A percentile compares a stretch with the other conserved stretches of the same genome.
Conservation (phyloP, 53 echinoderm and acorn worm species). For the Actinopyga echinites region DNA sequence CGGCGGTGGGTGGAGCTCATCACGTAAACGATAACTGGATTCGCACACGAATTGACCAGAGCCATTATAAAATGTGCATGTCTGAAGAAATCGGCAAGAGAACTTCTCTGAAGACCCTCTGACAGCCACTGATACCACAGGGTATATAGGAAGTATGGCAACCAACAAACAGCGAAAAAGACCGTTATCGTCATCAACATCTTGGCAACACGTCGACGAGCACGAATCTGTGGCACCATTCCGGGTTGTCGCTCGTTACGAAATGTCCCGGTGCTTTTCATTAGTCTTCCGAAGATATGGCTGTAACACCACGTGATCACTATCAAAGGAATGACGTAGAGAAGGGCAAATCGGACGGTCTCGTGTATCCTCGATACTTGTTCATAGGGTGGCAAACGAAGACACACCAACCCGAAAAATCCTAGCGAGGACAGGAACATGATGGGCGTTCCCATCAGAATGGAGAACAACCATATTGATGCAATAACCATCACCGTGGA, state of each 20-base stretch:
- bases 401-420: neutral
- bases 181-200: slow-evolving; percentile 63
- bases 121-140: slow-evolving; percentile 58
- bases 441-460: slow-evolving; percentile 66
- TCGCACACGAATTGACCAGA: slow-evolving; percentile 76
- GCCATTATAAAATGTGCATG: slow-evolving; percentile 65
- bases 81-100: slow-evolving; percentile 38
- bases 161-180: slow-evolving; percentile 65
- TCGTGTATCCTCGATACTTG: slow-evolving; percentile 45
- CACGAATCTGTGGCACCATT: slow-evolving; percentile 62
- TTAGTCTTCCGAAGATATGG: slow-evolving; percentile 53
- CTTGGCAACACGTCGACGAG: slow-evolving; percentile 61
- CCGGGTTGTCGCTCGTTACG: slow-evolving; percentile 66
- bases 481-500: slow-evolving; percentile 55
- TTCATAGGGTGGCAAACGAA: slow-evolving; percentile 29
- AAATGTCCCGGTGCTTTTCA: slow-evolving; percentile 60
- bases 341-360: slow-evolving; percentile 42
- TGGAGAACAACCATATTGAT: slow-evolving; percentile 71
- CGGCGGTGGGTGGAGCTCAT: slow-evolving; percentile 84
- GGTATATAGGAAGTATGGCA: slow-evolving; percentile 59
- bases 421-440: slow-evolving; percentile 36
- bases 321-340: slow-evolving; percentile 64
- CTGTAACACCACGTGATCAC: slow-evolving; percentile 63
- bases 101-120: neutral
- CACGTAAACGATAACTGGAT: slow-evolving; percentile 77